These are phyloP conservation scores for Epirrhoe tristata DNA, from an alignment of 2,888 invertebrate genomes.

Conservation along the genomic window DNA sequence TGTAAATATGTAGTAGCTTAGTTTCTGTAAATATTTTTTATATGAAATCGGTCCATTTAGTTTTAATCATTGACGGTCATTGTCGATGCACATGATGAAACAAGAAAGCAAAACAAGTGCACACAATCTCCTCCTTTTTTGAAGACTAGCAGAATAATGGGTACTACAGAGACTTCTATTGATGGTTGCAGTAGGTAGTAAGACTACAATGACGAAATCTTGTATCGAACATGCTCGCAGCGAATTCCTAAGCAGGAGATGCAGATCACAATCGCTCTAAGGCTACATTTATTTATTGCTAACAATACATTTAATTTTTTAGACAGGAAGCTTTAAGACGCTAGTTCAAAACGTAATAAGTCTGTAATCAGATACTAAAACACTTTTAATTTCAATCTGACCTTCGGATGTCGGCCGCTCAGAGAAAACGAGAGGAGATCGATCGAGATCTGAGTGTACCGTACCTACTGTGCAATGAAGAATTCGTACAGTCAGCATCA, in stretches of 20 bases:
- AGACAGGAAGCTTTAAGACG: conserved; percentile 66
- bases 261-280: conserved; percentile 8
- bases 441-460: conserved; percentile 75
- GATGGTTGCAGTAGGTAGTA: background rate
- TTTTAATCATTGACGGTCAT: too few relatives aligned
- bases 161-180: background rate
- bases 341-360: conserved; percentile 50
- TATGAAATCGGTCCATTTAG: too few relatives aligned
- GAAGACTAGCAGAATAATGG: too few relatives aligned
- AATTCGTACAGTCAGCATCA: conserved; percentile 33
- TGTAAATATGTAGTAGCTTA: too few relatives aligned
- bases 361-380: conserved; percentile 80
- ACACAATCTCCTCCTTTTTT: too few relatives aligned
- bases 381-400: conserved; percentile 82
- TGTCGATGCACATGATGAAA: too few relatives aligned
- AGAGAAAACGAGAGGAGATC: conserved; percentile 82
- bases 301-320: conserved; percentile 39
- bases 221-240: background rate
- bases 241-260: conserved; percentile 6
- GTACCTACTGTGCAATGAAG: conserved; percentile 66
- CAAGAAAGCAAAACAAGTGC: too few relatives aligned
- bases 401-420: conserved; percentile 79
- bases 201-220: background rate
- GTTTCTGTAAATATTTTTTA: too few relatives aligned
- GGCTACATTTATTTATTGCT: conserved; percentile 26